phyloP scores from a whole-genome alignment of 2,797 vertebrate genomes.

The Rhabdomys pumilio region DNA sequence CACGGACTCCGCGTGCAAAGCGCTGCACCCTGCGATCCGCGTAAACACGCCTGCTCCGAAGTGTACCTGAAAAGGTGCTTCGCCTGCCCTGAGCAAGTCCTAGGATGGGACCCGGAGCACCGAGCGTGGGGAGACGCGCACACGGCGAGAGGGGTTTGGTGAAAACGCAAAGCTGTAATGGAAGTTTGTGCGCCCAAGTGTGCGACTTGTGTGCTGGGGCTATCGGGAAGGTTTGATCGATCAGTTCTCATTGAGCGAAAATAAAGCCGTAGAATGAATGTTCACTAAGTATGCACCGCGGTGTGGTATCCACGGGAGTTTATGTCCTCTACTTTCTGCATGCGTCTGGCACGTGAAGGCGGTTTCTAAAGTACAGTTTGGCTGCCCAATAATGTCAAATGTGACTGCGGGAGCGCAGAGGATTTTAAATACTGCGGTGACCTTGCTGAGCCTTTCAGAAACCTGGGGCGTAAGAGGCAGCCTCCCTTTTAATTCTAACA shows the following conservation, averaged over 20 bases:
- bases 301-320: neutral
- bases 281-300: conserved; percentile 38
- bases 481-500: neutral
- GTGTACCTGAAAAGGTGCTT: conserved; percentile 72
- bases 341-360: conserved; percentile 27
- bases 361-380: neutral
- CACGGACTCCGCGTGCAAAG: neutral
- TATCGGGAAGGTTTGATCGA: conserved; percentile 52
- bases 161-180: conserved; percentile 53
- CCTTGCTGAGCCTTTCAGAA: conserved; percentile 1
- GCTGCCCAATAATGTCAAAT: neutral
- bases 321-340: conserved; percentile 56
- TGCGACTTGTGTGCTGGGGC: neutral
- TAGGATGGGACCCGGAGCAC: conserved; percentile 3
- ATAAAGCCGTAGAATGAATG: conserved; percentile 64
- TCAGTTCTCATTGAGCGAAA: conserved; percentile 66
- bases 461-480: neutral
- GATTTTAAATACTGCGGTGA: neutral
- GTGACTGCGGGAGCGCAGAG: neutral
- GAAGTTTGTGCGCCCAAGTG: neutral
- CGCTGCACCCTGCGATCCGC: conserved; percentile 46
- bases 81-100: neutral
- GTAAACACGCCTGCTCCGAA: neutral
- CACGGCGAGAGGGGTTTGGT: neutral
- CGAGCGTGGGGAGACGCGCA: conserved; percentile 21